phyloP scores from a whole-genome alignment of 2,888 invertebrate species.

The Branchellion lobata region DNA sequence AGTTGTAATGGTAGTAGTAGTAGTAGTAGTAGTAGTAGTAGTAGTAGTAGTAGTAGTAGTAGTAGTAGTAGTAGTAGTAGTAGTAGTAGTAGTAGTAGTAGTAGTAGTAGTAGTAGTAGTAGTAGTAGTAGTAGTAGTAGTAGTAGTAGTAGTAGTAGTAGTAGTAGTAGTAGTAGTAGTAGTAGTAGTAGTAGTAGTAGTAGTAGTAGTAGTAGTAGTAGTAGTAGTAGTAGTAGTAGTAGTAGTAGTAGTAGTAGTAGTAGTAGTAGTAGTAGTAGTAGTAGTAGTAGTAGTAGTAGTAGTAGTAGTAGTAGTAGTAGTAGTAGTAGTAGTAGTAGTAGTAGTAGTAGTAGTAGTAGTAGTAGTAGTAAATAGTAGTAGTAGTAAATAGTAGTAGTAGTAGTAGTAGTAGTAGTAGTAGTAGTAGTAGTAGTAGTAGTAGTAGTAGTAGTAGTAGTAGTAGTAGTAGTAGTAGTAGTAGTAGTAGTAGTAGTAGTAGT shows the following conservation, averaged over 20 bases:
- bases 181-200: slow-evolving; percentile 14
- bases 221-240: slow-evolving; percentile 14
- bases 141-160: slow-evolving; percentile 14
- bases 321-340: slow-evolving; percentile 14
- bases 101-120: slow-evolving; percentile 14
- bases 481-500: slow-evolving; percentile 14
- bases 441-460: slow-evolving; percentile 14
- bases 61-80: slow-evolving; percentile 14
- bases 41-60: slow-evolving; percentile 14
- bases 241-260: slow-evolving; percentile 14
- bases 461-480: slow-evolving; percentile 11
- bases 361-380: too few species aligned
- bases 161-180: slow-evolving; percentile 14
- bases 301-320: slow-evolving; percentile 11
- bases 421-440: slow-evolving; percentile 14
- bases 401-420: slow-evolving; percentile 14
- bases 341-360: slow-evolving; percentile 14
- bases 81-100: slow-evolving; percentile 11
- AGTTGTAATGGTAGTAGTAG: slow-evolving; percentile 14
- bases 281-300: slow-evolving; percentile 14
- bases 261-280: slow-evolving; percentile 14
- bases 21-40: slow-evolving; percentile 14
- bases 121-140: slow-evolving; percentile 14
- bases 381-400: slow-evolving; percentile 14
- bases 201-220: slow-evolving; percentile 14